Percentiles rank a stretch among this genome's conserved stretches.
phyloP scores from a whole-genome alignment of 1,140 invertebrate genomes.

The Papilio dardanus region DNA sequence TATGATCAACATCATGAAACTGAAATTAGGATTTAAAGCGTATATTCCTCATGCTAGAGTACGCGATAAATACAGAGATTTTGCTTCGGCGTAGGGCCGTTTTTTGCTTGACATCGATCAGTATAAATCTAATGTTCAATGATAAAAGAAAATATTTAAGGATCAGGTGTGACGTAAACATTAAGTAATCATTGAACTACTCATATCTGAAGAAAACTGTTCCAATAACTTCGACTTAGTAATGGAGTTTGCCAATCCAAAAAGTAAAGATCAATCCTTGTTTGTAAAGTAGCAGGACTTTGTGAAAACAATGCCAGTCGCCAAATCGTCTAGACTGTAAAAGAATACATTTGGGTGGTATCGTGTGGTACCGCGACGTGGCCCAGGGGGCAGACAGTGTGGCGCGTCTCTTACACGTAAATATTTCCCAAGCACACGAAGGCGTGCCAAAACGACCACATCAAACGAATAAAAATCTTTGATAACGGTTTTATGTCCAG shows the following conservation, averaged over 20 bases:
- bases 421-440: constrained; percentile 8
- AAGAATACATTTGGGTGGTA: constrained; percentile 16
- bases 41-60: too few relatives aligned
- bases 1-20: not conserved
- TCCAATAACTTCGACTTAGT: too few relatives aligned
- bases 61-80: too few relatives aligned
- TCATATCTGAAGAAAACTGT: too few relatives aligned
- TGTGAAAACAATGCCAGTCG: not conserved
- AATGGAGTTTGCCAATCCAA: not conserved
- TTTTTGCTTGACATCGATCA: too few relatives aligned
- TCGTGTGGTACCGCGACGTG: constrained; percentile 15
- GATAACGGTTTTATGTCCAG: not conserved
- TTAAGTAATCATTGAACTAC: too few relatives aligned
- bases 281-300: not conserved
- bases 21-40: not conserved
- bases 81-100: too few relatives aligned
- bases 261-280: not conserved
- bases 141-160: too few relatives aligned
- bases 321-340: not conserved
- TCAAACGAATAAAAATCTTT: constrained; percentile 1
- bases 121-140: too few relatives aligned
- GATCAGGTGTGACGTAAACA: too few relatives aligned
- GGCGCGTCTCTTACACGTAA: constrained; percentile 12
- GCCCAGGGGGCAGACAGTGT: constrained; percentile 20
- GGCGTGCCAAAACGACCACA: constrained; percentile 15